These are phyloP conservation scores for Cyprinodon brontotheroides DNA, from an alignment of 2,113 vertebrate species.

Conservation along the genomic window DNA sequence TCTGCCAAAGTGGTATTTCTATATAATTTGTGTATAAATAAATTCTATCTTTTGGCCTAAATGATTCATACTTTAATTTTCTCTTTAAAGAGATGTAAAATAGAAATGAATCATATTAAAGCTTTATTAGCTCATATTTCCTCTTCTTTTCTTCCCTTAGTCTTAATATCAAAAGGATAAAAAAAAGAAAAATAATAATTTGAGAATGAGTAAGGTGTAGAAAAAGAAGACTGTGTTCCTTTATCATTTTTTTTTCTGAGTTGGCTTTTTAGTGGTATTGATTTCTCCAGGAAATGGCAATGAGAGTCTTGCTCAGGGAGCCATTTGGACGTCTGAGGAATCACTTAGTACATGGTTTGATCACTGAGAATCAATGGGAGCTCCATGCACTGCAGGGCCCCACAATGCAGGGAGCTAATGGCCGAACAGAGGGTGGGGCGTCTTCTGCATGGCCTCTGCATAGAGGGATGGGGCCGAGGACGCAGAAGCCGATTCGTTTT, in stretches of 20 bases:
- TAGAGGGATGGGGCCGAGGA: constrained; percentile 31
- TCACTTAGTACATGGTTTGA: constrained; percentile 83
- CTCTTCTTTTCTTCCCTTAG: not conserved
- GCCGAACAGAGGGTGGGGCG: constrained; percentile 74
- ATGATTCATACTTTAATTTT: not conserved
- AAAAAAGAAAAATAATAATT: constrained; percentile 5
- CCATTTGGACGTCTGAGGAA: constrained; percentile 86
- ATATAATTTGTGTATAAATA: not conserved
- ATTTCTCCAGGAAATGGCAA: constrained; percentile 85
- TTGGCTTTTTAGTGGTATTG: constrained; percentile 82
- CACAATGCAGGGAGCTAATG: constrained; percentile 72
- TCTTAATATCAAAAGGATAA: not conserved
- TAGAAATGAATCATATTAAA: not conserved
- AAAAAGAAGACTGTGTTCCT: constrained; percentile 20
- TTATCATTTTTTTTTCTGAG: constrained; percentile 14
- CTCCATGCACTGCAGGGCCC: constrained; percentile 66
- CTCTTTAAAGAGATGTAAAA: not conserved
- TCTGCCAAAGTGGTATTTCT: not conserved
- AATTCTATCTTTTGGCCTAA: constrained; percentile 29
- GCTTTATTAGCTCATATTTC: not conserved
- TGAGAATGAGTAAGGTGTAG: constrained; percentile 38
- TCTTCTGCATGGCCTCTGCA: constrained; percentile 12
- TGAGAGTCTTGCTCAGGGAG: constrained; percentile 80
- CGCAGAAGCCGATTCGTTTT: constrained; percentile 22
- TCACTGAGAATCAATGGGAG: constrained; percentile 78